A percentile compares a stretch with the other conserved stretches of the same genome.
Evolutionary conservation across 2,888 invertebrate genomes (phyloP).

Genomic region (Athalia cordata): DNA sequence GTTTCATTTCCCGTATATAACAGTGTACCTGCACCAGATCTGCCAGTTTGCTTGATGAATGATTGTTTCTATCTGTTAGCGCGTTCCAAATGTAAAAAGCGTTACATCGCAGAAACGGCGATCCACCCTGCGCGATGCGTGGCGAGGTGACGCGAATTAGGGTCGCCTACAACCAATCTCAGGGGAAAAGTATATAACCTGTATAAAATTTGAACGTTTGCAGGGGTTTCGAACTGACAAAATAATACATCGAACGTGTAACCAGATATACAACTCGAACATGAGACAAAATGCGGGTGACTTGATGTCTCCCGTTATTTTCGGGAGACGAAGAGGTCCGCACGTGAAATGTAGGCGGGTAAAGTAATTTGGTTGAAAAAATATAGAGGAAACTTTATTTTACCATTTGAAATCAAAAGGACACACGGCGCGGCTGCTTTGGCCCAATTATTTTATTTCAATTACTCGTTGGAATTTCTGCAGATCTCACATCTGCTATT

Average conservation of each 20-base stretch:
- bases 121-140: neutral
- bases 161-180: constrained; percentile 11
- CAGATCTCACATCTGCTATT: neutral
- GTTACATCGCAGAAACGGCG: neutral
- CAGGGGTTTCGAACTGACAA: neutral
- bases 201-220: constrained; percentile 14
- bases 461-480: neutral
- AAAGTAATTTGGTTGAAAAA: too few relatives aligned
- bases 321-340: too few relatives aligned
- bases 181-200: constrained; percentile 27
- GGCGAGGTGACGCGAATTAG: constrained; percentile 29
- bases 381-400: too few relatives aligned
- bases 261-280: too few relatives aligned
- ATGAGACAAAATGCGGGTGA: too few relatives aligned
- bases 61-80: constrained; percentile 40
- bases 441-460: constrained; percentile 30
- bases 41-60: constrained; percentile 38
- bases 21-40: too few relatives aligned
- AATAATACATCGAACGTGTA: neutral
- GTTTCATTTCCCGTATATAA: too few relatives aligned
- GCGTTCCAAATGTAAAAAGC: constrained; percentile 16
- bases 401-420: neutral
- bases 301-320: too few relatives aligned
- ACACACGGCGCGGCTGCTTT: neutral
- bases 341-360: too few relatives aligned